Evolutionary conservation across 2,113 vertebrate genomes (phyloP).

Genomic region (Origma solitaria): DNA sequence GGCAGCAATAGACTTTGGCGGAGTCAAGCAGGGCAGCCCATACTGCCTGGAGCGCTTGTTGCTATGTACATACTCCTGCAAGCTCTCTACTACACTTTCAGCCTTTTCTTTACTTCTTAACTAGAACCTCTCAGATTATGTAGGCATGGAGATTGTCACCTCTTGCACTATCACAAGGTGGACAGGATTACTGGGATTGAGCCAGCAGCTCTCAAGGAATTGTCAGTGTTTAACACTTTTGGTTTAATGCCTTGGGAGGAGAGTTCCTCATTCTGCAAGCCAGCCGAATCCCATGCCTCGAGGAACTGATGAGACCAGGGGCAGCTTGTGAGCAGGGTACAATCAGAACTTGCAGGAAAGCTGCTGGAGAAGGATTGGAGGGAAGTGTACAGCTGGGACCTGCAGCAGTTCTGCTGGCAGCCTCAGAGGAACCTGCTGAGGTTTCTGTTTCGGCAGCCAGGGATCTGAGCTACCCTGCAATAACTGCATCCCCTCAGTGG

Average conservation of each 20-base stretch:
- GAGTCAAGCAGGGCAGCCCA: not conserved
- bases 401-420: not conserved
- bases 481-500: not conserved
- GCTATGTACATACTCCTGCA: not conserved
- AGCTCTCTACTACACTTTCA: not conserved
- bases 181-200: not conserved
- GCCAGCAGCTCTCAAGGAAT: not conserved
- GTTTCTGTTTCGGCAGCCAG: not conserved
- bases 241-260: not conserved
- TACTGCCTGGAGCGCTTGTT: not conserved
- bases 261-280: not conserved
- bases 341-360: not conserved
- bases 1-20: not conserved
- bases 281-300: not conserved
- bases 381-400: not conserved
- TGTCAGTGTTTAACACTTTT: not conserved
- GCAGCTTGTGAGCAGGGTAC: fast-evolving
- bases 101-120: not conserved
- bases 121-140: not conserved
- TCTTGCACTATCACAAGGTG: not conserved
- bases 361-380: not conserved
- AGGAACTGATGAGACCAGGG: not conserved
- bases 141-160: not conserved
- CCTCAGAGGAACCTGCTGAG: not conserved
- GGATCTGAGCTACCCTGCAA: not conserved